Evolutionary conservation across 37 sponge, comb jelly and placozoan species (phyloP).

Genomic region (Hexactinellida sp.): DNA sequence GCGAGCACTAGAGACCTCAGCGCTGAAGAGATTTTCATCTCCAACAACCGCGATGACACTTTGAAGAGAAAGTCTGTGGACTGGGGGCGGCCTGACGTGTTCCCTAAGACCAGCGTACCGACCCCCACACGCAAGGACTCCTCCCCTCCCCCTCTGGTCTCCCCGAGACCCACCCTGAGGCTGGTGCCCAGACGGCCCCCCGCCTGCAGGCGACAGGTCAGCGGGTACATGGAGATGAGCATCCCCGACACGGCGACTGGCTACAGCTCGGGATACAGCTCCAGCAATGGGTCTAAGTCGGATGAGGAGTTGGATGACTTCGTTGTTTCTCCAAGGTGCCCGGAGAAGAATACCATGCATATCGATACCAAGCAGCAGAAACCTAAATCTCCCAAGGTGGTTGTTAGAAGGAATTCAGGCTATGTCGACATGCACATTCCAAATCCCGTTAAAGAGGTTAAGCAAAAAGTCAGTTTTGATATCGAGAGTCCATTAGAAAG

Average conservation of each 20-base stretch:
- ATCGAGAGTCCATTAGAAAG: not conserved
- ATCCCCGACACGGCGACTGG: not conserved
- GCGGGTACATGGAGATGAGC: not conserved
- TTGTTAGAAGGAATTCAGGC: not conserved
- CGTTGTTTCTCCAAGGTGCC: not conserved
- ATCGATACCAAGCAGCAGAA: not conserved
- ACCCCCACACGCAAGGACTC: not conserved
- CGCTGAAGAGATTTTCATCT: not conserved
- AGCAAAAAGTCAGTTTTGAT: not conserved
- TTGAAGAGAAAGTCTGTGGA: not conserved
- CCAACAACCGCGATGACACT: not conserved
- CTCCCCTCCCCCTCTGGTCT: not conserved
- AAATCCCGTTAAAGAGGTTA: not conserved
- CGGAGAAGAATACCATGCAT: not conserved
- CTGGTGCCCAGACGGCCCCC: not conserved
- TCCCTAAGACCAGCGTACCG: not conserved
- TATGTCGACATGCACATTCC: slow-evolving; percentile 4
- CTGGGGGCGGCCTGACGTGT: not conserved
- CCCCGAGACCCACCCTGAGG: not conserved
- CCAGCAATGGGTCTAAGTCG: not conserved
- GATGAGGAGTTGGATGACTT: slow-evolving; percentile 7
- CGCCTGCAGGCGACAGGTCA: not conserved
- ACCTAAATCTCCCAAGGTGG: not conserved
- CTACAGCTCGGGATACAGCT: slow-evolving; percentile 5
- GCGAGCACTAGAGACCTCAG: not conserved